phyloP scores from a whole-genome alignment of 2,888 invertebrate species.

The Schrankia costaestrigalis region DNA sequence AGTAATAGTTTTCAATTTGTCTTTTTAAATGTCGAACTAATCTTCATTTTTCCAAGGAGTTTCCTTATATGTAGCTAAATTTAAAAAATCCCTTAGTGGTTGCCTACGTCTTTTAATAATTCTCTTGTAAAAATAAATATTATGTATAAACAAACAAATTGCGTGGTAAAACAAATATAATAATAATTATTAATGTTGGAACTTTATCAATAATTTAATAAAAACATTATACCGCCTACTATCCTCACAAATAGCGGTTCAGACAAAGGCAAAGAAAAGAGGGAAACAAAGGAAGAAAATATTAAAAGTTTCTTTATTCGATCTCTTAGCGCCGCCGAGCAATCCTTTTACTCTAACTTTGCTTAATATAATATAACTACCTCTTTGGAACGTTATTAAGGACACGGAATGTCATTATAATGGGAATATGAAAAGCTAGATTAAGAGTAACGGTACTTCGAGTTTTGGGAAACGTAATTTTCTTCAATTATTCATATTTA shows the following conservation, averaged over 20 bases:
- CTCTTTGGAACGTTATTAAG: conserved; percentile 8
- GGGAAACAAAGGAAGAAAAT: conserved; percentile 45
- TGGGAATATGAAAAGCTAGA: conserved; percentile 8
- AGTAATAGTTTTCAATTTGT: too few relatives aligned
- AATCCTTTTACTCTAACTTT: conserved; percentile 59
- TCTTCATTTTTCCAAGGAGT: too few relatives aligned
- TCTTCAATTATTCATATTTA: too few relatives aligned
- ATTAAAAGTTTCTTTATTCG: conserved; percentile 63
- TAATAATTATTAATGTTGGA: background rate
- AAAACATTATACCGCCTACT: conserved; percentile 9
- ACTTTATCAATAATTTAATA: background rate
- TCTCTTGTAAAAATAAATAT: too few relatives aligned
- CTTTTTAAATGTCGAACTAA: too few relatives aligned
- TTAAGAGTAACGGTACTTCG: too few relatives aligned
- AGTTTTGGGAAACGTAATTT: too few relatives aligned
- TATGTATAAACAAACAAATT: too few relatives aligned
- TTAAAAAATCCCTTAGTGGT: too few relatives aligned
- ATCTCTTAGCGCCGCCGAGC: conserved; percentile 41
- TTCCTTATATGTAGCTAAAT: too few relatives aligned
- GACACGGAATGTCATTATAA: conserved; percentile 6
- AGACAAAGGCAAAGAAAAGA: conserved; percentile 45
- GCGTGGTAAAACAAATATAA: too few relatives aligned
- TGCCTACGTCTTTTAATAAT: too few relatives aligned
- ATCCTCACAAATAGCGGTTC: conserved; percentile 31
- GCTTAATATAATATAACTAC: conserved; percentile 45